These are phyloP conservation scores for Natator depressus DNA, from an alignment of 2,113 vertebrate genomes.

Conservation along the genomic window DNA sequence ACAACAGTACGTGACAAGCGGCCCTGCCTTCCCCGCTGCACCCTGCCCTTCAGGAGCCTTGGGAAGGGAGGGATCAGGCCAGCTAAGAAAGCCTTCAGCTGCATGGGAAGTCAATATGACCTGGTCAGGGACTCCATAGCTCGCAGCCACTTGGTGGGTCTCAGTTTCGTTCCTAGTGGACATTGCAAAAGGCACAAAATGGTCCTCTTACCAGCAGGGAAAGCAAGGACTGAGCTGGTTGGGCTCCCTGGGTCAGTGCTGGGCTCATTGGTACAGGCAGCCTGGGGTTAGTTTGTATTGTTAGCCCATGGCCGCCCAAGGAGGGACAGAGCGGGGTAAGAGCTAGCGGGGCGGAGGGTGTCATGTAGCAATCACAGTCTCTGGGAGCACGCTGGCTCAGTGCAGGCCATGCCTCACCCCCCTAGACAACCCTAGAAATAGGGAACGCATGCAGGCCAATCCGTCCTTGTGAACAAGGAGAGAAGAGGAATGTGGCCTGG, in stretches of 20 bases:
- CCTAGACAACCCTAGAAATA: slow-evolving; percentile 63
- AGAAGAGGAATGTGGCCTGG: background rate
- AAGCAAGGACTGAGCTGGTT: too few relatives aligned
- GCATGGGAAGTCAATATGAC: background rate
- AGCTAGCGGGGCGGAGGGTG: background rate
- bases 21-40: background rate
- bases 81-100: background rate
- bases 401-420: background rate
- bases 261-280: background rate
- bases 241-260: too few relatives aligned
- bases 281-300: background rate
- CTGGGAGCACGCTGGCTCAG: background rate
- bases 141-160: background rate
- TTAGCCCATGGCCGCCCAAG: background rate
- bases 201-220: background rate
- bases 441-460: background rate
- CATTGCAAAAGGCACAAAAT: background rate
- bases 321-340: background rate
- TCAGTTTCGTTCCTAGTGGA: background rate
- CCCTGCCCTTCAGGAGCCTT: background rate
- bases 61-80: background rate
- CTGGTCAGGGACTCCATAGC: background rate
- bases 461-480: background rate
- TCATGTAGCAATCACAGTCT: background rate
- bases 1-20: slow-evolving; percentile 86